phyloP scores from a whole-genome alignment of 1,140 invertebrate species.

The Drosophila tropicalis region DNA sequence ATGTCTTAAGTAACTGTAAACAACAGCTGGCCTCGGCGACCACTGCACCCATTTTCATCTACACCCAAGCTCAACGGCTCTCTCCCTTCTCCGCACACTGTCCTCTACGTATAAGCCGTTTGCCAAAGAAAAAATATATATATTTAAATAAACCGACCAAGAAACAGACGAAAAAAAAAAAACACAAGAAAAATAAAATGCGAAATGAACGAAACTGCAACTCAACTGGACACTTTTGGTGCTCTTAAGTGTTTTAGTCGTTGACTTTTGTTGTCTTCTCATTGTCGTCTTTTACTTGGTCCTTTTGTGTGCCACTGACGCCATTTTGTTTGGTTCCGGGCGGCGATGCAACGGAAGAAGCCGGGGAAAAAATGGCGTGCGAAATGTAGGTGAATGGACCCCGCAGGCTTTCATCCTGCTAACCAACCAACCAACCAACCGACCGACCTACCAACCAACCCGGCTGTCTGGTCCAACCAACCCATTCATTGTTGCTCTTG shows the following conservation, averaged over 20 bases:
- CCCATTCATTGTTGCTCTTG: background rate
- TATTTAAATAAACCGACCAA: conserved; percentile 44
- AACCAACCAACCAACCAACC: background rate
- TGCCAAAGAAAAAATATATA: conserved; percentile 7
- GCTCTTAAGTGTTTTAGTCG: conserved; percentile 69
- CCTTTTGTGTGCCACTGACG: conserved; percentile 59
- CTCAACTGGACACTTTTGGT: conserved; percentile 64
- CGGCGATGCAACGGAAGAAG: conserved; percentile 12
- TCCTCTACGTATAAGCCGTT: background rate
- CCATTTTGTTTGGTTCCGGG: conserved; percentile 63
- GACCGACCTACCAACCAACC: background rate
- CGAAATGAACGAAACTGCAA: conserved; percentile 19
- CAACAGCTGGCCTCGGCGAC: conserved; percentile 22
- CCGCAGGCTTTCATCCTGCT: conserved; percentile 25
- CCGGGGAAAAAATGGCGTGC: conserved; percentile 57
- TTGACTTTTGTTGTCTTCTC: conserved; percentile 70
- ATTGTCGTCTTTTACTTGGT: conserved; percentile 15
- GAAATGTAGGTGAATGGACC: conserved; percentile 78
- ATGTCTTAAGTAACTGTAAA: conserved; percentile 69
- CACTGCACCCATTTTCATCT: conserved; percentile 20
- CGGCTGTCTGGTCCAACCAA: background rate
- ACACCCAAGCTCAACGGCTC: background rate
- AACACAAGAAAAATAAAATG: background rate
- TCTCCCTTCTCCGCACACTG: background rate
- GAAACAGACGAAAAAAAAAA: conserved; percentile 13